phyloP scores from a whole-genome alignment of 2,113 vertebrate species.

The Labrus mixtus region DNA sequence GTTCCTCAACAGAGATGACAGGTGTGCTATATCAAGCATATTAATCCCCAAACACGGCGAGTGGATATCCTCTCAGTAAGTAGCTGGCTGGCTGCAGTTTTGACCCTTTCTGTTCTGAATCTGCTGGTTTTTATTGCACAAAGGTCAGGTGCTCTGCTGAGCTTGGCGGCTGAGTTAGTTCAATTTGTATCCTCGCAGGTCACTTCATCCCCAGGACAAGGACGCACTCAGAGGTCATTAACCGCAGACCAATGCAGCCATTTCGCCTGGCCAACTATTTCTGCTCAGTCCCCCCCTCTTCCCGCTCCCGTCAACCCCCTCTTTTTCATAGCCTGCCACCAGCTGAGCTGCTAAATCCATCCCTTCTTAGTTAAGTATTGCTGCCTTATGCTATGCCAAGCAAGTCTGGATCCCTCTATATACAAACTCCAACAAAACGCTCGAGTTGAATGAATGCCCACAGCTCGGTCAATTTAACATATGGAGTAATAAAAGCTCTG shows the following conservation, averaged over 20 bases:
- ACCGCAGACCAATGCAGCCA: slow-evolving; percentile 28
- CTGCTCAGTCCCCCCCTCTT: slow-evolving; percentile 11
- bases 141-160: slow-evolving; percentile 63
- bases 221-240: slow-evolving; percentile 69
- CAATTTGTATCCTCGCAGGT: slow-evolving; percentile 62
- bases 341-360: slow-evolving; percentile 65
- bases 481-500: slow-evolving; percentile 3
- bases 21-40: background rate
- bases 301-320: too few relatives aligned
- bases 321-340: slow-evolving; percentile 27
- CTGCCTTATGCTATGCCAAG: slow-evolving; percentile 51
- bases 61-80: background rate
- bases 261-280: slow-evolving; percentile 56
- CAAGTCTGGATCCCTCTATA: slow-evolving; percentile 39
- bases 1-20: background rate
- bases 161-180: slow-evolving; percentile 33
- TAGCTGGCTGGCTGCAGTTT: slow-evolving; percentile 6
- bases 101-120: slow-evolving; percentile 4
- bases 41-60: slow-evolving; percentile 9
- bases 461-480: slow-evolving; percentile 49
- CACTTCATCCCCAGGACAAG: slow-evolving; percentile 63
- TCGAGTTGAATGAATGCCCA: slow-evolving; percentile 40
- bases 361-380: slow-evolving; percentile 50
- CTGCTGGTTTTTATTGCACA: slow-evolving; percentile 26
- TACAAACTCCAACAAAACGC: slow-evolving; percentile 50